A percentile compares a stretch with the other conserved stretches of the same genome.
Evolutionary conservation across 64 coral and sea anemone species (phyloP).

Genomic region (Exaiptasia diaphana): DNA sequence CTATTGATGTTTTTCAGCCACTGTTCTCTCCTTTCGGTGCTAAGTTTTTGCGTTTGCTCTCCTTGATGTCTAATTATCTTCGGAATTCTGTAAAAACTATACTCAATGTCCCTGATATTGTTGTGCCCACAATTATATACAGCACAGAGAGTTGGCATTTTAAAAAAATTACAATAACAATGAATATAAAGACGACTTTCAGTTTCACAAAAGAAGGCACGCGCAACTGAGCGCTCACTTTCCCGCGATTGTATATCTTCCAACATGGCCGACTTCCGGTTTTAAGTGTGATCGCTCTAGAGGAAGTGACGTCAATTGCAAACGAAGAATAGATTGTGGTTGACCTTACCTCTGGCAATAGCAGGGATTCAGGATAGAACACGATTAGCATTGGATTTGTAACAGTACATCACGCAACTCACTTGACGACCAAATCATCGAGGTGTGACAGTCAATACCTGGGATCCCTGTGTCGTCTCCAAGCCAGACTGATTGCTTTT

Average conservation of each 20-base stretch:
- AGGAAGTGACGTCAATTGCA: conserved; percentile 14
- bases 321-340: neutral
- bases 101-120: conserved; percentile 29
- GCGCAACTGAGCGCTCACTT: neutral
- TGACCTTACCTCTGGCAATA: too few species aligned
- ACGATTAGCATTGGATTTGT: too few species aligned
- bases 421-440: too few species aligned
- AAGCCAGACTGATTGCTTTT: too few species aligned
- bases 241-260: conserved; percentile 3
- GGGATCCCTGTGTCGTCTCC: too few species aligned
- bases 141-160: conserved; percentile 26
- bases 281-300: neutral
- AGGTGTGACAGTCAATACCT: too few species aligned
- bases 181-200: neutral
- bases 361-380: too few species aligned
- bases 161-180: neutral
- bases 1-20: neutral
- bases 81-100: conserved; percentile 39
- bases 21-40: neutral
- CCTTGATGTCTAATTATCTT: conserved; percentile 8
- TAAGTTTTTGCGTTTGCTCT: neutral
- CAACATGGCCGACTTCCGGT: conserved; percentile 34
- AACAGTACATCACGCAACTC: too few species aligned
- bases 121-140: conserved; percentile 32
- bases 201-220: neutral